Conservation (phyloP, 2,888 invertebrate genomes). For the Dryobota labecula region DNA sequence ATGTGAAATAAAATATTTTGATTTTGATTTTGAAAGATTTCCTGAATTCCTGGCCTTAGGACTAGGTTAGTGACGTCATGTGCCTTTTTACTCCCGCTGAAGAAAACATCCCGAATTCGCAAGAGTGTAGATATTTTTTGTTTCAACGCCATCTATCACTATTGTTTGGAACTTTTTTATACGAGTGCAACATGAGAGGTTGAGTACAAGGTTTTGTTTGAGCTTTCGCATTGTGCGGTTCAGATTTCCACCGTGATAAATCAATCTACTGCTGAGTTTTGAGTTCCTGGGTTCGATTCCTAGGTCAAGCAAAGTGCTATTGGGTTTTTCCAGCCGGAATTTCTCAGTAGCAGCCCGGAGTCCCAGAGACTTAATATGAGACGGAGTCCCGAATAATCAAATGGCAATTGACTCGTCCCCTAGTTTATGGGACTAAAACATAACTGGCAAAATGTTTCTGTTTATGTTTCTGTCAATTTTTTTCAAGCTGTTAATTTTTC, state of each 20-base stretch:
- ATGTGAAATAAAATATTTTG: too few relatives aligned
- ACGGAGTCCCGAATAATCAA: too few relatives aligned
- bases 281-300: neutral
- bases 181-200: neutral
- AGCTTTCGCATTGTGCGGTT: slow-evolving; percentile 1
- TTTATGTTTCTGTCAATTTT: too few relatives aligned
- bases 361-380: too few relatives aligned
- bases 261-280: neutral
- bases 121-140: neutral
- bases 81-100: neutral
- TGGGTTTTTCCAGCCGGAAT: neutral
- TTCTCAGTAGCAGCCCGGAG: neutral
- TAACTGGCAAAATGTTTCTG: too few relatives aligned
- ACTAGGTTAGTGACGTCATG: neutral
- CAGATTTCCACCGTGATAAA: neutral
- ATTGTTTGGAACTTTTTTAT: slow-evolving; percentile 8
- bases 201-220: neutral
- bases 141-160: slow-evolving; percentile 42
- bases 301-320: neutral
- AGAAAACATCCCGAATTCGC: neutral
- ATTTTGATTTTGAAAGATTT: too few relatives aligned
- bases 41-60: neutral
- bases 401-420: too few relatives aligned
- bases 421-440: too few relatives aligned
- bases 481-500: too few relatives aligned